Evolutionary conservation across 1,140 invertebrate genomes (phyloP), one percentile per base, ranked within the genome.

Genomic region (Amphibalanus amphitrite): DNA sequence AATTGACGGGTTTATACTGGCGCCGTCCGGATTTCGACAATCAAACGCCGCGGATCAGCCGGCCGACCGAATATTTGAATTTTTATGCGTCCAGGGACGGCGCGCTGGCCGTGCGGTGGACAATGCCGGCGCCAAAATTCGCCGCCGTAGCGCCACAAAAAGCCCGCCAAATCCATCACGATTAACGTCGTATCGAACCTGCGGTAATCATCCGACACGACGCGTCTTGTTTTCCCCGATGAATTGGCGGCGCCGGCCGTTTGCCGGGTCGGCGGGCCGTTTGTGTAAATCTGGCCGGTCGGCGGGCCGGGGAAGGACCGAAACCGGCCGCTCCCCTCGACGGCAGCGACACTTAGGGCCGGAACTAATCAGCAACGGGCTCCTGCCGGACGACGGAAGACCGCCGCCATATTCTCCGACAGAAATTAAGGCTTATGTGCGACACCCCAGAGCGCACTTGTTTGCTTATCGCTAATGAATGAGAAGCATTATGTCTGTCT

Each of bases 381-480:
- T 59, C 47, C 47, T 23, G 47, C 47, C 47, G 47, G 10, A 3
- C 13, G 47, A 6, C 47, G 47, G 47, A 59, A 59, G 47, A 23
- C 6, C 47, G 13, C 13, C 47, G 47, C 47, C 47, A 59, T 59
- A 59, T 59, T 59, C 20, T 8, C 47, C 47, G 17, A 1, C 47
- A 59, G 47, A 59, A 59, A 59, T 59, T 59, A 59, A 59, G 47
- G 47, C 47, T 59, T 59, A 59, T 59, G 47, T 59, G 47, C 47
- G 47, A 20, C 47, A 59, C 47, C 47, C 47, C 17, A 59, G 47
- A 59, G 47, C 47, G 47, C 47, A 59, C 47, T 59, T 59, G 47
- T 59, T 59, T 59, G 47, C 47, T 59, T 59, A 59, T 59, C 47
- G 47, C 47, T 59, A 59, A 59, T 59, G 47, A 59, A 59, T 59